A percentile compares a stretch with the other conserved stretches of the same genome.
phyloP scores from a whole-genome alignment of 2,113 vertebrate species.

The Ranitomeya imitator region DNA sequence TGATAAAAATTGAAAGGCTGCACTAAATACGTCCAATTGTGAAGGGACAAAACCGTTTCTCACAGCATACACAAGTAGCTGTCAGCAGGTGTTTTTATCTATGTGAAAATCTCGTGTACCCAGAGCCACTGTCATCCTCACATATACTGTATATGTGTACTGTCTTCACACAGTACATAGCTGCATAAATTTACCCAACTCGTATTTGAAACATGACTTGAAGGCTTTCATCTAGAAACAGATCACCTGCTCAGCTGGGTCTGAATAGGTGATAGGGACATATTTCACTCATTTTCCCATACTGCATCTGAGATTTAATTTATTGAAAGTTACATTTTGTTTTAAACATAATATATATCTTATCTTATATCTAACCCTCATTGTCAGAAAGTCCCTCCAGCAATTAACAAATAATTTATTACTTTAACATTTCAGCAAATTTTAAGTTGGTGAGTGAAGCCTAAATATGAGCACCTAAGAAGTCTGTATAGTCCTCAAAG shows the following conservation, averaged over 20 bases:
- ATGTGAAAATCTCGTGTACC: slow-evolving; percentile 1
- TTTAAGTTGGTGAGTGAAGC: neutral
- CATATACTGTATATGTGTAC: neutral
- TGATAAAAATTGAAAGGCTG: neutral
- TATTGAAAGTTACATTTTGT: slow-evolving; percentile 13
- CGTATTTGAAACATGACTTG: neutral
- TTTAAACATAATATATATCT: neutral
- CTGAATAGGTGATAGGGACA: neutral
- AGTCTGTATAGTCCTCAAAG: neutral
- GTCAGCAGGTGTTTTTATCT: slow-evolving; percentile 1
- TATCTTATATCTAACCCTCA: neutral
- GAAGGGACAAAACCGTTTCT: neutral
- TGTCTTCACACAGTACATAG: neutral
- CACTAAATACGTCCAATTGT: neutral
- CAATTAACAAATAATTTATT: neutral
- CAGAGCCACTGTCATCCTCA: slow-evolving; percentile 11
- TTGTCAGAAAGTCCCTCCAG: slow-evolving; percentile 21
- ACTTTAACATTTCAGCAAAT: neutral
- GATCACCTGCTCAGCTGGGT: slow-evolving; percentile 44
- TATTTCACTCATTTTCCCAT: slow-evolving; percentile 46
- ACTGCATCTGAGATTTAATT: neutral
- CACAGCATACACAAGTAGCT: neutral
- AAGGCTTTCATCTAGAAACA: neutral
- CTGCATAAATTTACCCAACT: slow-evolving; percentile 19
- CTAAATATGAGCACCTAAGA: neutral